A percentile compares a stretch with the other conserved stretches of the same genome.
Evolutionary conservation across 2,113 vertebrate species (phyloP).

Genomic region (Chiloscyllium plagiosum): DNA sequence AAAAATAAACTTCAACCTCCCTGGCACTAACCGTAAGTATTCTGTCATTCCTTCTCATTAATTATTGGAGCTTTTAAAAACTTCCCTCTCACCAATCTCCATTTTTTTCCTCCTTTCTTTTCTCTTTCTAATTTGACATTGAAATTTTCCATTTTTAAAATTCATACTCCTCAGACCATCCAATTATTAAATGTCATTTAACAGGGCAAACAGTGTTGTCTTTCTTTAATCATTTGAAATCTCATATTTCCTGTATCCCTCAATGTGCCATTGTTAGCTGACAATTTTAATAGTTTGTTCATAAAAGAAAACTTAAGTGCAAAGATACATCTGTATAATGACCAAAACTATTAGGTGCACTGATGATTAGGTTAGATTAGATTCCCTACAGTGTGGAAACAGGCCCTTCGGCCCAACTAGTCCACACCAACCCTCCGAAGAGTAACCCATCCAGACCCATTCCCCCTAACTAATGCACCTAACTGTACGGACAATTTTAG

Average conservation of each 20-base stretch:
- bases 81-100: too few species aligned
- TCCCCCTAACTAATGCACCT: too few species aligned
- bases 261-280: background rate
- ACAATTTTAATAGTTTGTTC: background rate
- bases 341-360: background rate
- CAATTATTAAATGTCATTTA: background rate
- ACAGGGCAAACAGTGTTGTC: background rate
- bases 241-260: background rate
- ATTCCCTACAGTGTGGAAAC: too few species aligned
- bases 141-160: background rate
- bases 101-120: background rate
- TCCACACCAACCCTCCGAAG: too few species aligned
- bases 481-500: too few species aligned
- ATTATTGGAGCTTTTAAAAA: background rate
- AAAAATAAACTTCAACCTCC: background rate
- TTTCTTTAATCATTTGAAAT: background rate
- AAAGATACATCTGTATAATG: too few species aligned
- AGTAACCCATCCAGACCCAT: too few species aligned
- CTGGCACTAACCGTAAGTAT: background rate
- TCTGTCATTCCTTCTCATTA: background rate
- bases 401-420: too few species aligned
- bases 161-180: background rate
- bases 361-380: too few species aligned
- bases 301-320: background rate
- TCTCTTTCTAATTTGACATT: background rate